Evolutionary conservation across 2,888 invertebrate genomes (phyloP).

Genomic region (Zaprionus lineosus): DNA sequence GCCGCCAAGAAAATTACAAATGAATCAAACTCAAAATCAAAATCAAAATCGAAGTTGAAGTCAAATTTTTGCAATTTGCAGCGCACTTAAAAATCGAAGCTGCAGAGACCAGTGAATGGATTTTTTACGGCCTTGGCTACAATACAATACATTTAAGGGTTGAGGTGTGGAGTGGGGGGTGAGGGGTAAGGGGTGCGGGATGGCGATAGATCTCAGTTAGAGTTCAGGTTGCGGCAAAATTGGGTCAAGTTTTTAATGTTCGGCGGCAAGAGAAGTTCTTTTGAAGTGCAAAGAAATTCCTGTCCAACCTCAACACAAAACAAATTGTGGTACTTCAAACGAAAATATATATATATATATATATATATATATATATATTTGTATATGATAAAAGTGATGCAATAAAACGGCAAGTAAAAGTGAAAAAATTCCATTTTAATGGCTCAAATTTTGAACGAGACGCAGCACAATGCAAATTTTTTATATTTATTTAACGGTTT

Average conservation of each 20-base stretch:
- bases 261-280: too few species aligned
- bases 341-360: not conserved
- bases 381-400: conserved; percentile 18
- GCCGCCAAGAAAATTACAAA: conserved; percentile 48
- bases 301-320: conserved; percentile 53
- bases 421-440: conserved; percentile 26
- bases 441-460: conserved; percentile 36
- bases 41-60: conserved; percentile 28
- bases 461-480: conserved; percentile 23
- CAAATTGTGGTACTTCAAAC: conserved; percentile 28
- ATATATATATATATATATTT: not conserved
- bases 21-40: conserved; percentile 31
- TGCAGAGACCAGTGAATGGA: conserved; percentile 66
- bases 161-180: conserved; percentile 4
- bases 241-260: conserved; percentile 53
- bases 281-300: conserved; percentile 17
- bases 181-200: too few species aligned
- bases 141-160: too few species aligned
- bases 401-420: conserved; percentile 28
- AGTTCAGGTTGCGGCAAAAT: conserved; percentile 33
- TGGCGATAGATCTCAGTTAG: too few species aligned
- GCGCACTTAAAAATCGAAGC: conserved; percentile 32
- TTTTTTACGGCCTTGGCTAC: conserved; percentile 67
- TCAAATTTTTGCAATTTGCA: conserved; percentile 52
- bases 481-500: conserved; percentile 33